Evolutionary conservation across 2,797 vertebrate genomes (phyloP).

Genomic region (Rallus crepitans): DNA sequence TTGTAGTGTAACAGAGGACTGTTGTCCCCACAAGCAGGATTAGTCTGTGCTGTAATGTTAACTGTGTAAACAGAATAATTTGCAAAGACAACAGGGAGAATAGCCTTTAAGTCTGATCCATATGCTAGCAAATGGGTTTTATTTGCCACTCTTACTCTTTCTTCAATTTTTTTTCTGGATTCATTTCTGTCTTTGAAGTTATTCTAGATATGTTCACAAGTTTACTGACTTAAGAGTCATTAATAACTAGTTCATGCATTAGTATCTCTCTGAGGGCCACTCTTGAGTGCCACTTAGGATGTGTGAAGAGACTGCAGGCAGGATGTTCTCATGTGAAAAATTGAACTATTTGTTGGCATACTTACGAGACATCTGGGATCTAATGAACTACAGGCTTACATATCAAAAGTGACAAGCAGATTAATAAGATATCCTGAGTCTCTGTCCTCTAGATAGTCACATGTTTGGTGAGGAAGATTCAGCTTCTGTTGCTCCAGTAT

Average conservation of each 20-base stretch:
- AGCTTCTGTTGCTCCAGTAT: neutral
- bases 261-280: neutral
- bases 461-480: neutral
- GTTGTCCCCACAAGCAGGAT: neutral
- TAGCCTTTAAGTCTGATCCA: neutral
- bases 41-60: neutral
- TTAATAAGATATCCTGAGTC: neutral
- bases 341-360: neutral
- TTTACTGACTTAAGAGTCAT: neutral
- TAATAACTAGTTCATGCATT: neutral
- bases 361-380: neutral
- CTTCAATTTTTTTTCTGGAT: neutral
- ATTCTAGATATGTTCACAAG: neutral
- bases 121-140: neutral
- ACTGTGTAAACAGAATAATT: neutral
- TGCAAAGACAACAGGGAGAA: neutral
- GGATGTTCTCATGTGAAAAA: neutral
- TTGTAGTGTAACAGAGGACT: neutral
- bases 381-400: neutral
- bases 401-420: too few relatives aligned
- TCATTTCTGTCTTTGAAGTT: neutral
- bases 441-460: neutral
- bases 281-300: neutral
- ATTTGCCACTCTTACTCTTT: neutral
- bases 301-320: neutral